These are phyloP conservation scores for Vesta saturnalis DNA, from an alignment of 2,888 invertebrate species.

Conservation along the genomic window DNA sequence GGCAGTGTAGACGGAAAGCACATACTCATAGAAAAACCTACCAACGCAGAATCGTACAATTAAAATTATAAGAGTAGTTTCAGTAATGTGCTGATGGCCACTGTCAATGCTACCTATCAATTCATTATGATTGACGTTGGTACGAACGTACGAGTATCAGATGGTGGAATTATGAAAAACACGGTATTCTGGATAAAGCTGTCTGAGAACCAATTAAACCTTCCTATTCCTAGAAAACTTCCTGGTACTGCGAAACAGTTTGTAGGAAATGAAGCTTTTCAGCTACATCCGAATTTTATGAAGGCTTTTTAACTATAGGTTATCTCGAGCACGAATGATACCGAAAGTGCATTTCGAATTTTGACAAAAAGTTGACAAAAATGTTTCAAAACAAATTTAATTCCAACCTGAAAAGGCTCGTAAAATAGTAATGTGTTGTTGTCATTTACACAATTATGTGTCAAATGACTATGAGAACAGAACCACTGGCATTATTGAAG, in stretches of 20 bases:
- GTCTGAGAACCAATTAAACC: not conserved
- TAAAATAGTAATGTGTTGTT: not conserved
- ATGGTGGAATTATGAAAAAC: not conserved
- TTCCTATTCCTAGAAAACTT: too few relatives aligned
- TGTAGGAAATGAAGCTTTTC: not conserved
- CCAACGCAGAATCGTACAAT: too few relatives aligned
- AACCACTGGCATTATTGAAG: not conserved
- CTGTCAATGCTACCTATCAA: not conserved
- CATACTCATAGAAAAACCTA: too few relatives aligned
- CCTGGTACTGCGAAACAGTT: not conserved
- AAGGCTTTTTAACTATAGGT: too few relatives aligned
- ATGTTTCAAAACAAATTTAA: conserved; percentile 33
- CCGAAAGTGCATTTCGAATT: not conserved
- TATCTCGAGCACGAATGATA: not conserved
- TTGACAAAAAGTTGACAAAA: conserved; percentile 19
- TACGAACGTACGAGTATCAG: not conserved
- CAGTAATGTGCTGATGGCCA: not conserved
- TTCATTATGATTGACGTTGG: not conserved
- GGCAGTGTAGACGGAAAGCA: too few relatives aligned
- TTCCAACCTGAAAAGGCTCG: not conserved
- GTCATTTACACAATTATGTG: not conserved
- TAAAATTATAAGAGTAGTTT: not conserved
- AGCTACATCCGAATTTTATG: not conserved
- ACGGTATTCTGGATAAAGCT: not conserved
- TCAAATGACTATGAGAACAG: not conserved